phyloP scores from a whole-genome alignment of 1,140 invertebrate species.

The Zaprionus ornatus region DNA sequence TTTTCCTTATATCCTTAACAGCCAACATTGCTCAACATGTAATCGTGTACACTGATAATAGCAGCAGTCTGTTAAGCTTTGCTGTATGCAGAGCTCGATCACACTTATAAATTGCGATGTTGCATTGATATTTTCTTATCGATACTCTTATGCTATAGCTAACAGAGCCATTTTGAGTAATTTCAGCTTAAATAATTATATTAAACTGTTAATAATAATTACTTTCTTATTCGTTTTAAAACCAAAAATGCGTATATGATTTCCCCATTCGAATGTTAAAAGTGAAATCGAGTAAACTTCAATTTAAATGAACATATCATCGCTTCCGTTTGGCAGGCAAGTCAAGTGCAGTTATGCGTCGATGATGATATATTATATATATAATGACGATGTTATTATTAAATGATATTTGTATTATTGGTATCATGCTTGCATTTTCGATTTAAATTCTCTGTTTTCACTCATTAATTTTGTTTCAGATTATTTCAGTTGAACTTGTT shows the following conservation, averaged over 20 bases:
- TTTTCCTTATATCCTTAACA: too few species aligned
- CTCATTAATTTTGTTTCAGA: background rate
- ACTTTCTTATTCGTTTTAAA: background rate
- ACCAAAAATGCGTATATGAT: background rate
- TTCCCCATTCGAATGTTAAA: background rate
- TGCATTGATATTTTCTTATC: too few species aligned
- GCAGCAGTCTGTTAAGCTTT: background rate
- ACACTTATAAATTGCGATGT: too few species aligned
- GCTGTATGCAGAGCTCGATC: background rate
- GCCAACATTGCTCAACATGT: too few species aligned
- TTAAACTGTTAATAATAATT: background rate
- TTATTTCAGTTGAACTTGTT: background rate
- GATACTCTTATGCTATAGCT: background rate
- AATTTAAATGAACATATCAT: background rate
- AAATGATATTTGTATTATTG: background rate
- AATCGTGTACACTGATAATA: background rate
- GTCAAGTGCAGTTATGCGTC: background rate
- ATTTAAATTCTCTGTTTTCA: constrained; percentile 15
- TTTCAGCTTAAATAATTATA: too few species aligned
- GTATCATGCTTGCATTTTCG: background rate
- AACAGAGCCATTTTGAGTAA: background rate
- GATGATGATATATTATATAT: too few species aligned
- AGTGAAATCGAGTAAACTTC: background rate
- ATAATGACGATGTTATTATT: background rate
- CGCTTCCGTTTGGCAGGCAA: background rate